Base-by-base conservation (phyloP, 2,888 invertebrate genomes). In the Dicyrtomina minuta region DNA sequence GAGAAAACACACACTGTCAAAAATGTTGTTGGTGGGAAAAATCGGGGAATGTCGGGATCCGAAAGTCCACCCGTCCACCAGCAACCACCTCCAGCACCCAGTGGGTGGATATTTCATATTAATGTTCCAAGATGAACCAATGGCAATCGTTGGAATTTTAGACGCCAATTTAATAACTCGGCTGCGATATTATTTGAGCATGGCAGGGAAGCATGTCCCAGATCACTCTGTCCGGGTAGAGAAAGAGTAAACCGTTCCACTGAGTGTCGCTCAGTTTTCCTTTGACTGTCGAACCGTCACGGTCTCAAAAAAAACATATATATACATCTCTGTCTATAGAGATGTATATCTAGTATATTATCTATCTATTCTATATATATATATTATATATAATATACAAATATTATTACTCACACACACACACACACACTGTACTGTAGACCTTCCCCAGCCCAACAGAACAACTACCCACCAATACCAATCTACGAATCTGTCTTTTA, bases 61-160 rank as follows among this genome's bases (percentile, higher is more conserved):
- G 60, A 33, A 27, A 61, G 61, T 51, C 51, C 58, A 55, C 41
- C 61, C 67, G 66, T 66, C 55, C 55, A 56, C 55, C 66, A 55
- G 67, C 58, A 67, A 51, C 67, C 68, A 68, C 61, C 68, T 61
- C 61, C 68, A 51, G 68, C 58, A 61, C 61, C 60, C 58, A 68
- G 68, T 60, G 68, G 68, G 68, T 61, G 68, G 68, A 68, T 68
- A 68, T 68, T 68, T 68, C 68, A 68, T 68, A 68, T 68, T 68
- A 68, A 68, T 68, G 68, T 68, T 60, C 51, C 53, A 41, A 68
- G 61, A 61, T 61, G 61, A 61, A 61, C 68, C 68, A 68, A 68
- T 68, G 68, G 68, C 61, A 61, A 68, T 61, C 61, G 53, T 51
- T 68, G 68, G 61, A 68, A 68, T 68, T 68, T 68, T 68, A 68